These are phyloP conservation scores for Stenchaetothrips biformis DNA, from an alignment of 2,888 invertebrate genomes.

Conservation along the genomic window DNA sequence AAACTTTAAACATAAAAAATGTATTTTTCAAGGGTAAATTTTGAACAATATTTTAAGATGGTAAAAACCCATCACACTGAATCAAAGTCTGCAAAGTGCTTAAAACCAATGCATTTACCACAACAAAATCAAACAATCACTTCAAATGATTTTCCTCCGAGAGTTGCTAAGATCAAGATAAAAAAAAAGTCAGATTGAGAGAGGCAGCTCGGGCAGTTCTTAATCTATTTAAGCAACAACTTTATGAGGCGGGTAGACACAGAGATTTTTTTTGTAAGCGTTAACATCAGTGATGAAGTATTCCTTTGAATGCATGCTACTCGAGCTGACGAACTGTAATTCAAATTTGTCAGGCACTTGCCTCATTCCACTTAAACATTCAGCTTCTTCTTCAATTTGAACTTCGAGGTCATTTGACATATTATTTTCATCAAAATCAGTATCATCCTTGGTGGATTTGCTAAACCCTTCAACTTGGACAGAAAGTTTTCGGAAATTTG, in stretches of 20 bases:
- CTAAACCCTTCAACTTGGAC: conserved; percentile 35
- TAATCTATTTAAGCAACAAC: background rate
- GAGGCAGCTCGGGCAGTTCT: background rate
- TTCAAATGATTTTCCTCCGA: background rate
- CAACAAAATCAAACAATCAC: background rate
- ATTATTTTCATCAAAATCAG: background rate
- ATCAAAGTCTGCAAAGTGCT: background rate
- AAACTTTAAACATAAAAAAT: background rate
- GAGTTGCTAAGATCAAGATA: background rate
- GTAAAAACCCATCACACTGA: background rate
- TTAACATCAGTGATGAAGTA: conserved; percentile 34
- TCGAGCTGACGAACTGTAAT: conserved; percentile 23
- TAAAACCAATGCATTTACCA: background rate
- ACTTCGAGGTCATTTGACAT: conserved; percentile 4
- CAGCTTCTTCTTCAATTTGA: background rate
- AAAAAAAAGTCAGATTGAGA: too few species aligned
- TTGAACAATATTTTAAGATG: background rate
- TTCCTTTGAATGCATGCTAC: conserved; percentile 27
- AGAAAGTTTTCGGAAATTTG: conserved; percentile 34
- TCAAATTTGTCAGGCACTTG: conserved; percentile 5
- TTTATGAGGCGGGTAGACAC: conserved; percentile 39
- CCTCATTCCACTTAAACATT: background rate
- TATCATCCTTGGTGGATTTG: conserved; percentile 11
- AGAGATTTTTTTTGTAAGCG: conserved; percentile 32
- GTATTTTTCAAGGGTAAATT: background rate